These are phyloP conservation scores for Laupala kohalensis DNA, from an alignment of 1,140 invertebrate species.

Conservation along the genomic window DNA sequence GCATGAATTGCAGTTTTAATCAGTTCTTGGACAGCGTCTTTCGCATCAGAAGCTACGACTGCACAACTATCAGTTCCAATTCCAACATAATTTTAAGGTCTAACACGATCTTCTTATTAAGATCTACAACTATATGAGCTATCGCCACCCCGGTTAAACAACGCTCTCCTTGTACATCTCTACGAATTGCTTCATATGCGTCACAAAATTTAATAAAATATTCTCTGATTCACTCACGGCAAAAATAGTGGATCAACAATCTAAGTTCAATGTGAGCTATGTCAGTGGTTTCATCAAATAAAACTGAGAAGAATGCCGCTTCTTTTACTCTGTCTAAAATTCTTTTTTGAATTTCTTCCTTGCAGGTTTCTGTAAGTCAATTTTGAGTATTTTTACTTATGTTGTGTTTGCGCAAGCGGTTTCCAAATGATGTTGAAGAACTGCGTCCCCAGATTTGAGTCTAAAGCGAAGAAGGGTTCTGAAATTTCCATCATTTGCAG, in stretches of 20 bases:
- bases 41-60: conserved; percentile 14
- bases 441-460: neutral
- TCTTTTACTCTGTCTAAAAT: neutral
- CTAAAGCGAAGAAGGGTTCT: neutral
- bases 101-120: too few relatives aligned
- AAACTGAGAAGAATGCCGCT: neutral
- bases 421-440: neutral
- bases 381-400: neutral
- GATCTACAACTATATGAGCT: too few relatives aligned
- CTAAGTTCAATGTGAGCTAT: neutral
- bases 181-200: too few relatives aligned
- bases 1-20: conserved; percentile 17
- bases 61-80: conserved; percentile 21
- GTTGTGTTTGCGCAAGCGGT: neutral
- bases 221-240: too few relatives aligned
- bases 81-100: too few relatives aligned
- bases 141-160: too few relatives aligned
- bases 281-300: neutral
- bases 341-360: neutral
- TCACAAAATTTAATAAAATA: too few relatives aligned
- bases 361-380: neutral
- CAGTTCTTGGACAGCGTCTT: conserved; percentile 17
- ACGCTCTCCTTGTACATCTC: too few relatives aligned
- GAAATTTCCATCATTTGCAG: neutral
- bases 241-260: neutral